Percentiles rank a stretch among this genome's conserved stretches.
phyloP scores from a whole-genome alignment of 64 coral and sea anemone species.

The Trachythela sp. region DNA sequence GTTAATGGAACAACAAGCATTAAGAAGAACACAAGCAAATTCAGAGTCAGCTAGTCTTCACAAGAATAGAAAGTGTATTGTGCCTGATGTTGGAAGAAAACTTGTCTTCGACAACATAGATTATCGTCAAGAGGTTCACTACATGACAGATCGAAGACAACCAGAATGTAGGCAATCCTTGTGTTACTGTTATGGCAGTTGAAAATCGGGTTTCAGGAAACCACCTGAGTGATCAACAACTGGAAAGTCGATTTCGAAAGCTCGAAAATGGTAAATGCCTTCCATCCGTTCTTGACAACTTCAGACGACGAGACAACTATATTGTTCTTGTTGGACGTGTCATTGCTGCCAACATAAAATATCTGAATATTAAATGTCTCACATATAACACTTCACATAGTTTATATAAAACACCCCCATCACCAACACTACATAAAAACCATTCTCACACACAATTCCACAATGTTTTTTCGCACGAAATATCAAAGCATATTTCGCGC shows the following conservation, averaged over 20 bases:
- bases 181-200: background rate
- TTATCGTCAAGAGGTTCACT: background rate
- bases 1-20: background rate
- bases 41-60: too few species aligned
- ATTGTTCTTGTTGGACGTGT: background rate
- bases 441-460: too few species aligned
- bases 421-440: background rate
- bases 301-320: background rate
- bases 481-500: too few species aligned
- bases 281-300: background rate
- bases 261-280: conserved; percentile 8
- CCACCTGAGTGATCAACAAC: background rate
- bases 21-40: background rate
- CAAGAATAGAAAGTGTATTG: too few species aligned
- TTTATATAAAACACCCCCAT: background rate
- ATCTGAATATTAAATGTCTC: background rate
- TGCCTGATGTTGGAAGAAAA: too few species aligned
- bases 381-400: background rate
- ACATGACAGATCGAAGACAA: background rate
- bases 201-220: background rate
- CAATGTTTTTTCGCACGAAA: too few species aligned
- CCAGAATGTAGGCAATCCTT: background rate
- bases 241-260: background rate
- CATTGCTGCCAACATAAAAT: background rate
- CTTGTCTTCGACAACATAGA: background rate